Evolutionary conservation across 2,888 invertebrate species (phyloP).

Genomic region (Sussaba pulchella): DNA sequence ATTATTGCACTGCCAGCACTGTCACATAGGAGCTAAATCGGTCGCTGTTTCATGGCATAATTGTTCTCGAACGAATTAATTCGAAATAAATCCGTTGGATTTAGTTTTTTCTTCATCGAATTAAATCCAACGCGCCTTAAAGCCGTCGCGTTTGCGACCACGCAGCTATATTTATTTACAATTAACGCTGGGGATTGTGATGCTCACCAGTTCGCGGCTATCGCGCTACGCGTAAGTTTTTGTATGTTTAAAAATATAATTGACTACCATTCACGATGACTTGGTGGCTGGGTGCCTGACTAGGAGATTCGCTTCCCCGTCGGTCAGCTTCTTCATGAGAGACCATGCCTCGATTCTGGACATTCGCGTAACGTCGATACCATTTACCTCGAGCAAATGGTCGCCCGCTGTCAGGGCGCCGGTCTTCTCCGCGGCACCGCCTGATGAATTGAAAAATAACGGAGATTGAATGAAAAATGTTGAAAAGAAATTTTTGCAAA

Average conservation of each 20-base stretch:
- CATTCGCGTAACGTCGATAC: slow-evolving; percentile 91
- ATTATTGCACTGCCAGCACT: slow-evolving; percentile 79
- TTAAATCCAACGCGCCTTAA: slow-evolving; percentile 12
- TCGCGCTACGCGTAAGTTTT: slow-evolving; percentile 33
- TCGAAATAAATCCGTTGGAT: slow-evolving; percentile 7
- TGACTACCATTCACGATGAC: slow-evolving; percentile 81
- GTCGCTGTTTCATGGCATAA: slow-evolving; percentile 28
- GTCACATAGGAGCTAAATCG: slow-evolving; percentile 45
- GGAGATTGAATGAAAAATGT: not conserved
- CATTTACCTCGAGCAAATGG: slow-evolving; percentile 94
- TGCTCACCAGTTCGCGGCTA: slow-evolving; percentile 35
- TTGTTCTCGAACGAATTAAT: not conserved
- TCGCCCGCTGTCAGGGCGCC: slow-evolving; percentile 94
- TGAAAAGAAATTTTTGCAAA: no score
- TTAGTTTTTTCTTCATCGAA: slow-evolving; percentile 29
- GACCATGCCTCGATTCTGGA: slow-evolving; percentile 98
- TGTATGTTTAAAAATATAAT: slow-evolving; percentile 59
- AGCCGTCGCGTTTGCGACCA: slow-evolving; percentile 15
- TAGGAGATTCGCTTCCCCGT: slow-evolving; percentile 91
- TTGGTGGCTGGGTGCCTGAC: slow-evolving; percentile 85
- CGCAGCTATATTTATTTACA: slow-evolving; percentile 55
- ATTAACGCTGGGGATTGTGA: slow-evolving; percentile 57
- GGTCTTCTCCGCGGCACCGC: slow-evolving; percentile 95
- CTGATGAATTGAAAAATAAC: slow-evolving; percentile 83
- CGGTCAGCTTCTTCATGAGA: slow-evolving; percentile 94